Evolutionary conservation across 2,888 invertebrate species (phyloP).

Genomic region (Hipparchia sbordonii): DNA sequence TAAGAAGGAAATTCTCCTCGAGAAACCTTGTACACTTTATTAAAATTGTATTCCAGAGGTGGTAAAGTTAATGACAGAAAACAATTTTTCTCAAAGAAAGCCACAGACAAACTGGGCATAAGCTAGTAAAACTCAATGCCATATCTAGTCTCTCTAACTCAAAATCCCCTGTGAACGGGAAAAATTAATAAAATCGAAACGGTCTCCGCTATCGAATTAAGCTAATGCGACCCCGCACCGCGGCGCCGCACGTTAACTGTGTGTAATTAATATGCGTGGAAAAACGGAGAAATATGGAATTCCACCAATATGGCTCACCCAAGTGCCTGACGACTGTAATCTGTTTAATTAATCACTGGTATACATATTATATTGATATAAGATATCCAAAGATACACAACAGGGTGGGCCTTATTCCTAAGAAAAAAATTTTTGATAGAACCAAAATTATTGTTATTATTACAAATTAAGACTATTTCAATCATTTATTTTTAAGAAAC

Average conservation of each 20-base stretch:
- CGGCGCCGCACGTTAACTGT: constrained; percentile 56
- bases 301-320: constrained; percentile 39
- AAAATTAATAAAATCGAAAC: constrained; percentile 73
- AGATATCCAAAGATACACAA: neutral
- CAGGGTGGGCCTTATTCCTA: no score
- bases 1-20: no score
- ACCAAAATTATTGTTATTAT: no score
- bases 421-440: no score
- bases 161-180: constrained; percentile 43
- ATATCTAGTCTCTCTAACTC: constrained; percentile 43
- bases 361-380: neutral
- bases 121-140: constrained; percentile 10
- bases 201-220: constrained; percentile 66
- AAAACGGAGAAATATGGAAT: constrained; percentile 57
- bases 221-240: constrained; percentile 65
- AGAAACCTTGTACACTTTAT: no score
- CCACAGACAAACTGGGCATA: no score
- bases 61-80: no score
- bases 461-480: no score
- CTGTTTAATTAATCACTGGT: constrained; percentile 37
- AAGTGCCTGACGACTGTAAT: constrained; percentile 37
- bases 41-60: no score
- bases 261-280: constrained; percentile 65
- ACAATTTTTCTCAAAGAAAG: no score
- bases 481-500: no score